A percentile compares a stretch with the other conserved stretches of the same genome.
Evolutionary conservation across 2,888 invertebrate genomes (phyloP).

Genomic region (Toxonevra muliebris): DNA sequence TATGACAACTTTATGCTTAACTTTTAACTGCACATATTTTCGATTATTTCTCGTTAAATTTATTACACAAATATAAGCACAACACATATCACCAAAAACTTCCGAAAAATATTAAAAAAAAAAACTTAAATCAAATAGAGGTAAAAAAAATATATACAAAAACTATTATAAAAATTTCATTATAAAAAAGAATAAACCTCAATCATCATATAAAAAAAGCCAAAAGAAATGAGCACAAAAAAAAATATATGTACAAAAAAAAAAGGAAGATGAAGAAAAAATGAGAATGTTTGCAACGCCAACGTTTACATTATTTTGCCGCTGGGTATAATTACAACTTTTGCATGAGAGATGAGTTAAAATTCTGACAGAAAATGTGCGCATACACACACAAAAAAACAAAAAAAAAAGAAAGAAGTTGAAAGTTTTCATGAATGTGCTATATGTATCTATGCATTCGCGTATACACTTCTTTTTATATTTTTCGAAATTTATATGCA

Average conservation of each 20-base stretch:
- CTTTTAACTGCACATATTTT: no score
- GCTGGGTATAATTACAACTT: slow-evolving; percentile 3
- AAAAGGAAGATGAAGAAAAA: not conserved
- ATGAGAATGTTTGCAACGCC: not conserved
- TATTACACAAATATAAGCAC: no score
- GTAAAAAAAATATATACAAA: not conserved
- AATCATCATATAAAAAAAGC: not conserved
- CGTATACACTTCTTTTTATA: no score
- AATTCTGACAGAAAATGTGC: not conserved
- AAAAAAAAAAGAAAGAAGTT: no score
- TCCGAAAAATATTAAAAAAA: no score
- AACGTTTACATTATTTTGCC: slow-evolving; percentile 1
- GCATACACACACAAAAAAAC: not conserved
- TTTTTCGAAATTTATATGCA: no score
- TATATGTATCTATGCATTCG: no score
- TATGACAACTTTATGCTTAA: no score
- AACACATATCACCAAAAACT: no score
- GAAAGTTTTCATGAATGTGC: no score
- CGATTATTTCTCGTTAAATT: no score
- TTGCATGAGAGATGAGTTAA: not conserved
- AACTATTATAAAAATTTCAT: not conserved
- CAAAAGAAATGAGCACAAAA: not conserved
- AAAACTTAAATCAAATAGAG: no score
- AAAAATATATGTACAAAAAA: not conserved
- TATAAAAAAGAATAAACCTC: not conserved